phyloP scores from a whole-genome alignment of 2,888 invertebrate species.

The Drosophila phalerata region DNA sequence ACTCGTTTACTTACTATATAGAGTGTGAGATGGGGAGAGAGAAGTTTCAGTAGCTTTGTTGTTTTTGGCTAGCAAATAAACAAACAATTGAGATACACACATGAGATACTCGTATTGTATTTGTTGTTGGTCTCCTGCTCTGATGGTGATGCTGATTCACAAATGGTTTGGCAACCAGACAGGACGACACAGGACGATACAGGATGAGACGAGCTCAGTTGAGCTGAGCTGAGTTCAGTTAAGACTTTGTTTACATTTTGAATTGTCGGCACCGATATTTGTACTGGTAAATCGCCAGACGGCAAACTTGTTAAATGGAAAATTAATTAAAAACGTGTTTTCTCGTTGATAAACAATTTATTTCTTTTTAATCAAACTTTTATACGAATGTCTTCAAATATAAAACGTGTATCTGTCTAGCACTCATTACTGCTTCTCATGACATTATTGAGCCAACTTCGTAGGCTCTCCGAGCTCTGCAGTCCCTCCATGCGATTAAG shows the following conservation, averaged over 20 bases:
- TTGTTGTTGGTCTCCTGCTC: slow-evolving; percentile 55
- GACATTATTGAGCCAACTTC: slow-evolving; percentile 90
- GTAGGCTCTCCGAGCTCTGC: slow-evolving; percentile 94
- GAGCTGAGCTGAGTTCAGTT: slow-evolving; percentile 15
- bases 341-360: slow-evolving; percentile 14
- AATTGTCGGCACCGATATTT: slow-evolving; percentile 70
- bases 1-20: slow-evolving; percentile 12
- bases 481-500: slow-evolving; percentile 93
- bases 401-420: not conserved
- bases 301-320: slow-evolving; percentile 58
- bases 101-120: slow-evolving; percentile 42
- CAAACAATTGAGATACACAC: slow-evolving; percentile 74
- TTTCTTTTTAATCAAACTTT: not conserved
- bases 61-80: slow-evolving; percentile 77
- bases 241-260: slow-evolving; percentile 76
- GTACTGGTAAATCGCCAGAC: slow-evolving; percentile 59
- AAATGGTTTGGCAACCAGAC: slow-evolving; percentile 70
- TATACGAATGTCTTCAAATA: not conserved
- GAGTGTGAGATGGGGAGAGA: slow-evolving; percentile 13
- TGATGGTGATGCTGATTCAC: slow-evolving; percentile 66
- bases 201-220: not conserved
- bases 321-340: slow-evolving; percentile 77
- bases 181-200: slow-evolving; percentile 21
- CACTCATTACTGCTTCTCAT: slow-evolving; percentile 2
- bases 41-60: slow-evolving; percentile 60